Conservation (phyloP, 2,888 invertebrate genomes). For the Orgyia antiqua region DNA sequence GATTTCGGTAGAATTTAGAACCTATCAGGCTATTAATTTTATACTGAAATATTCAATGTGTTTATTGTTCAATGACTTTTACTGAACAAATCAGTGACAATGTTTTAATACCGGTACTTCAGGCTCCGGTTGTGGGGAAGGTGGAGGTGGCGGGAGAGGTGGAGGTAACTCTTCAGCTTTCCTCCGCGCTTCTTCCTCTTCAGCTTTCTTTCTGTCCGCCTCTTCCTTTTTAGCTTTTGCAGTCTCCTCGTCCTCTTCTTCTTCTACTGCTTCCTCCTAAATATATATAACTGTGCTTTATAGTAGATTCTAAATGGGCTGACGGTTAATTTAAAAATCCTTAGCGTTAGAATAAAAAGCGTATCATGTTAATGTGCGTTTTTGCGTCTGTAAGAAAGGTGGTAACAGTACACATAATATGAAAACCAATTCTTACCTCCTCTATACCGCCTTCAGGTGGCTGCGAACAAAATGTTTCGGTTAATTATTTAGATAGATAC, state of each 20-base stretch:
- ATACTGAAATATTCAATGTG: too few relatives aligned
- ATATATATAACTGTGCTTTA: too few relatives aligned
- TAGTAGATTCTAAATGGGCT: background rate
- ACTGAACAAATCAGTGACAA: too few relatives aligned
- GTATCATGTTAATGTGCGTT: too few relatives aligned
- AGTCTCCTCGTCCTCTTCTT: conserved; percentile 62
- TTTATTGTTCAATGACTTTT: too few relatives aligned
- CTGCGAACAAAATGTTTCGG: conserved; percentile 33
- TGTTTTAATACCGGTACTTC: conserved; percentile 46
- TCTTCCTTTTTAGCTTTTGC: conserved; percentile 47
- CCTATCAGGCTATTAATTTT: too few relatives aligned
- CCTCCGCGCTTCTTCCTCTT: conserved; percentile 57
- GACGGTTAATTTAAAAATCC: too few relatives aligned
- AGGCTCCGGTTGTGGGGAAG: conserved; percentile 57
- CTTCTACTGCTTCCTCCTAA: conserved; percentile 43
- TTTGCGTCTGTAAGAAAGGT: too few relatives aligned
- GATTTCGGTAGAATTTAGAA: too few relatives aligned
- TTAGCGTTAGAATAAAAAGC: too few relatives aligned
- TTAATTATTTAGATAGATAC: background rate
- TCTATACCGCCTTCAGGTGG: conserved; percentile 56
- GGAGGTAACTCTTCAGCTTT: conserved; percentile 64
- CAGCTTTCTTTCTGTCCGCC: conserved; percentile 45
- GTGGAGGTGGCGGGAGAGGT: conserved; percentile 63
- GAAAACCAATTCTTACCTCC: too few relatives aligned
- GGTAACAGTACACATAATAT: too few relatives aligned